Evolutionary conservation across 1,140 invertebrate species (phyloP).

Genomic region (Diploscapter pachys): DNA sequence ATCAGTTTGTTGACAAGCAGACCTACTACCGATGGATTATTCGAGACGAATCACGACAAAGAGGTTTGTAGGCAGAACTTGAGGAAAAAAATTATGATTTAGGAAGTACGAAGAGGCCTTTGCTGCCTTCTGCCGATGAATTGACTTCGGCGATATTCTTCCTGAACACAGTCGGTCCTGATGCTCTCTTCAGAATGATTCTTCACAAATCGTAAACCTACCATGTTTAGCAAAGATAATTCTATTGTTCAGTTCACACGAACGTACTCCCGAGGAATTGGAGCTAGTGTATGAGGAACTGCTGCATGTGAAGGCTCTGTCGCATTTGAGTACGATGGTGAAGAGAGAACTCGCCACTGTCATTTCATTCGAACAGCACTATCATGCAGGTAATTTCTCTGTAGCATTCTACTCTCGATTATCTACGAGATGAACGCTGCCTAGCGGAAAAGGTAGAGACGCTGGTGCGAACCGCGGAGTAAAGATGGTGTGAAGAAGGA

Average conservation of each 20-base stretch:
- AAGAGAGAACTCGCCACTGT: conserved; percentile 77
- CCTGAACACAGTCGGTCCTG: conserved; percentile 70
- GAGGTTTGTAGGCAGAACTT: conserved; percentile 1
- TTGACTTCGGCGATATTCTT: conserved; percentile 69
- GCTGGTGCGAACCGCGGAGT: no score
- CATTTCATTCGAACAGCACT: conserved; percentile 77
- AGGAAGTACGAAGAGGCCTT: not conserved
- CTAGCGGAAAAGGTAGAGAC: no score
- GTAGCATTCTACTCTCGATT: no score
- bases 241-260: conserved; percentile 66
- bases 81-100: not conserved
- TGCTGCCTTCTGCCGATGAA: conserved; percentile 62
- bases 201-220: conserved; percentile 73
- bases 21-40: conserved; percentile 74
- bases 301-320: conserved; percentile 75
- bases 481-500: no score
- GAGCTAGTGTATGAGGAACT: conserved; percentile 82
- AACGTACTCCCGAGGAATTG: conserved; percentile 74
- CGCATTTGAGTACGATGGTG: conserved; percentile 77
- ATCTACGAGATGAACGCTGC: no score
- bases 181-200: conserved; percentile 76
- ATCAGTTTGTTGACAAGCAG: conserved; percentile 79
- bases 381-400: conserved; percentile 64
- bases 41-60: conserved; percentile 28
- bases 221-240: not conserved